phyloP scores from a whole-genome alignment of 2,888 invertebrate species.

The Stomorhina lunata region DNA sequence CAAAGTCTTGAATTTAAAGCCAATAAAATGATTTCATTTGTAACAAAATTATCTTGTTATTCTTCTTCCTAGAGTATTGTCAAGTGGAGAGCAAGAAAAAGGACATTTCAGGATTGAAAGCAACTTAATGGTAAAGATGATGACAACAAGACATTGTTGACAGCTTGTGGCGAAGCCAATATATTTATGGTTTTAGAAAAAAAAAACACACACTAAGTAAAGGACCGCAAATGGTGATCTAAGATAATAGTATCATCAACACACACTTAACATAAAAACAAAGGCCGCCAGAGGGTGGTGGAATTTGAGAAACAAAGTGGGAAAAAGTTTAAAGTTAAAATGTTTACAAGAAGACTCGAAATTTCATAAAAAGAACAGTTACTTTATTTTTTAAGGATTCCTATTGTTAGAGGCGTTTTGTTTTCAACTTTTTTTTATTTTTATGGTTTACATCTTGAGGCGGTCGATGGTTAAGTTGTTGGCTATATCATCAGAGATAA shows the following conservation, averaged over 20 bases:
- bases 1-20: slow-evolving; percentile 74
- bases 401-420: slow-evolving; percentile 66
- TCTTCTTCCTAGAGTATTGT: slow-evolving; percentile 4
- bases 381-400: slow-evolving; percentile 63
- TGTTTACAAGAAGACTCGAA: slow-evolving; percentile 52
- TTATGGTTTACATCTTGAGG: slow-evolving; percentile 66
- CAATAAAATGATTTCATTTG: slow-evolving; percentile 77
- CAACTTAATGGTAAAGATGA: slow-evolving; percentile 45
- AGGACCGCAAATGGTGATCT: slow-evolving; percentile 72
- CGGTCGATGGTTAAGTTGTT: slow-evolving; percentile 53
- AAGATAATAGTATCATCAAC: slow-evolving; percentile 79
- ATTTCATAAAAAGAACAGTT: slow-evolving; percentile 66
- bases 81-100: slow-evolving; percentile 23
- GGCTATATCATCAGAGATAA: slow-evolving; percentile 72
- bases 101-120: slow-evolving; percentile 43
- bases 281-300: slow-evolving; percentile 52
- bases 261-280: slow-evolving; percentile 65
- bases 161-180: slow-evolving; percentile 67
- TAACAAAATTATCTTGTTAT: slow-evolving; percentile 29
- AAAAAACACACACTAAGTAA: slow-evolving; percentile 40
- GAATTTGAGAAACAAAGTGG: slow-evolving; percentile 36
- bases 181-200: slow-evolving; percentile 51
- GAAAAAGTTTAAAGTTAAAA: slow-evolving; percentile 61
- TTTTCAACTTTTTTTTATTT: slow-evolving; percentile 12
- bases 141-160: slow-evolving; percentile 65